phyloP scores from a whole-genome alignment of 2,888 invertebrate genomes.

The Polydesmus complanatus region DNA sequence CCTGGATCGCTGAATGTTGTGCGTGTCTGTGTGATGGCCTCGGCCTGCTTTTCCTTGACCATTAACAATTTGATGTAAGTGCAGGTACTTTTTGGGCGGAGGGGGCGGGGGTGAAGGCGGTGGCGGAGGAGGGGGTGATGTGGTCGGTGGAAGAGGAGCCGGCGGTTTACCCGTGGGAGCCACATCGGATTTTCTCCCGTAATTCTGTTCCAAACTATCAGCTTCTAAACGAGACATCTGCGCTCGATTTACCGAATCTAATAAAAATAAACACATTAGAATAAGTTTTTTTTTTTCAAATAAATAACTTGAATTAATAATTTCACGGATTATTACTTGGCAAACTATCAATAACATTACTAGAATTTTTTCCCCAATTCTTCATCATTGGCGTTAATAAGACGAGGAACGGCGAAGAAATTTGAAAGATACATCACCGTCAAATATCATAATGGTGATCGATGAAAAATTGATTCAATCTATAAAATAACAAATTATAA shows the following conservation, averaged over 20 bases:
- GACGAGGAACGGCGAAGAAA: too few relatives aligned
- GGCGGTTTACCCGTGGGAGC: background rate
- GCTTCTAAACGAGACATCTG: slow-evolving; percentile 12
- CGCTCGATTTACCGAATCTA: background rate
- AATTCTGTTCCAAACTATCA: slow-evolving; percentile 15
- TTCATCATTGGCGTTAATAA: background rate
- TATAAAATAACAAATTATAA: too few relatives aligned
- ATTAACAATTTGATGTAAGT: too few relatives aligned
- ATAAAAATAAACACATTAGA: background rate
- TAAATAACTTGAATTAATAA: too few relatives aligned
- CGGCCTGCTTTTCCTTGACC: too few relatives aligned
- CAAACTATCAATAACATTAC: slow-evolving; percentile 7
- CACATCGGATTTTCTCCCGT: slow-evolving; percentile 8
- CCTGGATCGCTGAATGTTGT: background rate
- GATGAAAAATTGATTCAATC: too few relatives aligned
- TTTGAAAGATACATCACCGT: too few relatives aligned
- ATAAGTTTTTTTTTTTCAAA: too few relatives aligned
- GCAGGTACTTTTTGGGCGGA: background rate
- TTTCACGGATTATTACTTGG: too few relatives aligned
- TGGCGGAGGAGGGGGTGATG: background rate
- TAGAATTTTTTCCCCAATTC: background rate
- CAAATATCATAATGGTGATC: too few relatives aligned
- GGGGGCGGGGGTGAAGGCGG: slow-evolving; percentile 10
- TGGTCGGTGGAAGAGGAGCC: background rate
- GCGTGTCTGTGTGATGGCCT: background rate